phyloP scores from a whole-genome alignment of 2,797 vertebrate genomes.

The Acrossocheilus wenchowensis region DNA sequence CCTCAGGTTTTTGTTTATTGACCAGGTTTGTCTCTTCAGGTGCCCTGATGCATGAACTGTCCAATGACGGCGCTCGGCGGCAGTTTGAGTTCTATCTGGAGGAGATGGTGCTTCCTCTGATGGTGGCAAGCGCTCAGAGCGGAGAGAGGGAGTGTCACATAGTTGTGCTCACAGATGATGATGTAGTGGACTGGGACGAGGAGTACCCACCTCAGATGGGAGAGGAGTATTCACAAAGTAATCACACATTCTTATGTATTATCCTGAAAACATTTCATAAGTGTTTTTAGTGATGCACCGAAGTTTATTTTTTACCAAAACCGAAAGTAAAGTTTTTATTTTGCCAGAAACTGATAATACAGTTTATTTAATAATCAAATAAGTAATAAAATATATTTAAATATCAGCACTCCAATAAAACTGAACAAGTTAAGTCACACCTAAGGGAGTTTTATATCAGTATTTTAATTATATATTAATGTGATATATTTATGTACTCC shows the following conservation, averaged over 20 bases:
- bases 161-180: conserved; percentile 97
- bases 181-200: conserved; percentile 99
- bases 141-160: conserved; percentile 98
- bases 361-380: neutral
- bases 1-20: neutral
- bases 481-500: neutral
- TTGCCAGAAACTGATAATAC: neutral
- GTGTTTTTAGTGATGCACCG: neutral
- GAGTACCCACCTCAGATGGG: conserved; percentile 99
- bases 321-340: neutral
- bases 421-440: neutral
- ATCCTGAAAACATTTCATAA: neutral
- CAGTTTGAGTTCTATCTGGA: conserved; percentile 98
- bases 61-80: conserved; percentile 93
- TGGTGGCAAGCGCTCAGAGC: conserved; percentile 96
- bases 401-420: neutral
- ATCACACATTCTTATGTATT: conserved; percentile 43
- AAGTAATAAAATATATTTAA: neutral
- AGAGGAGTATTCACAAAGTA: conserved; percentile 99
- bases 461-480: neutral
- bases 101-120: conserved; percentile 97
- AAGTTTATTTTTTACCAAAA: neutral
- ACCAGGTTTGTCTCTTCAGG: conserved; percentile 72
- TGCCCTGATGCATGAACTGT: conserved; percentile 98
- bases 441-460: neutral